These are phyloP conservation scores for Setophaga coronata DNA, from an alignment of 2,113 vertebrate species.

Conservation along the genomic window DNA sequence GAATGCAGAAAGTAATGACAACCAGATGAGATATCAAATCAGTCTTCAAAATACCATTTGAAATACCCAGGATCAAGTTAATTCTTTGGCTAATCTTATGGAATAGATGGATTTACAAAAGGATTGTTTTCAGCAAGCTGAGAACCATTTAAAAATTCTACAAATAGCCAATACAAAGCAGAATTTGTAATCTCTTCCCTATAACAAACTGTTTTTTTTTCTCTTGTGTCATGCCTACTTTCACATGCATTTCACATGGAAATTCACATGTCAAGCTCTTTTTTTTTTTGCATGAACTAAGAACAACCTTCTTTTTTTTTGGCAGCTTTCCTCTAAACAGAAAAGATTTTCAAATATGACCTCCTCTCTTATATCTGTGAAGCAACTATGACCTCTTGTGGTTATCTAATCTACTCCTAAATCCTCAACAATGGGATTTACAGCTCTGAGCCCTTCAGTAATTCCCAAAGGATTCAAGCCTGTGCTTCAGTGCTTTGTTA, in stretches of 20 bases:
- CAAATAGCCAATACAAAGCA: not conserved
- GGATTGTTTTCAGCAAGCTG: not conserved
- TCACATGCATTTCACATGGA: not conserved
- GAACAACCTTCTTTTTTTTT: not conserved
- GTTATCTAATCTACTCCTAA: constrained; percentile 24
- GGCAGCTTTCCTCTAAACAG: not conserved
- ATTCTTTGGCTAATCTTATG: not conserved
- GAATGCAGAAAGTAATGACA: not conserved
- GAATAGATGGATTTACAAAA: not conserved
- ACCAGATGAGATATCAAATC: not conserved
- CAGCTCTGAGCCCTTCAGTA: not conserved
- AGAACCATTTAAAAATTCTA: not conserved
- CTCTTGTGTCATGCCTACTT: not conserved
- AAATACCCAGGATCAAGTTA: not conserved
- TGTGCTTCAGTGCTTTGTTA: not conserved
- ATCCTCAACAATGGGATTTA: constrained; percentile 37
- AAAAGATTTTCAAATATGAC: not conserved
- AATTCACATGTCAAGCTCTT: not conserved
- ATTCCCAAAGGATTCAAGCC: not conserved
- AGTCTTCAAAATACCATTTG: not conserved
- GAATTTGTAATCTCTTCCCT: not conserved
- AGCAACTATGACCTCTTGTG: constrained; percentile 36
- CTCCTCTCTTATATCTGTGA: not conserved
- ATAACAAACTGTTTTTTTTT: not conserved
- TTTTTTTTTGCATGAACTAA: not conserved